Conservation (phyloP, 2,888 invertebrate genomes). For the Luperina testacea region DNA sequence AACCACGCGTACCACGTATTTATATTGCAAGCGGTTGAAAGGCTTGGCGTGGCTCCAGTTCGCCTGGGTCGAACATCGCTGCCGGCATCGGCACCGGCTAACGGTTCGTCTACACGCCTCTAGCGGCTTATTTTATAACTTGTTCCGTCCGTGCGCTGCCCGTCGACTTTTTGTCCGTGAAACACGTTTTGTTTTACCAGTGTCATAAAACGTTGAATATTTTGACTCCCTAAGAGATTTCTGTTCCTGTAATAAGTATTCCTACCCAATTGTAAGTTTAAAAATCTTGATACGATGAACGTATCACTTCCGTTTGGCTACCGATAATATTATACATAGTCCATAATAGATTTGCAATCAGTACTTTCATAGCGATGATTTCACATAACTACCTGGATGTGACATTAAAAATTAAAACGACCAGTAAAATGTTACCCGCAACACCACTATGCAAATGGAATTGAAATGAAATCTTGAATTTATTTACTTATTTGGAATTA, state of each 20-base stretch:
- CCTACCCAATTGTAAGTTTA: neutral
- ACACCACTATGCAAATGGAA: neutral
- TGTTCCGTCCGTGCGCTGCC: constrained; percentile 63
- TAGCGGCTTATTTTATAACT: constrained; percentile 72
- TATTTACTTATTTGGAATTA: neutral
- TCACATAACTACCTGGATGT: neutral
- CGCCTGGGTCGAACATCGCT: constrained; percentile 62
- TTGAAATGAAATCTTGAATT: neutral
- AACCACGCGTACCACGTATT: constrained; percentile 66
- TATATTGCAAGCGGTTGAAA: constrained; percentile 67
- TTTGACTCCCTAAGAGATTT: constrained; percentile 35
- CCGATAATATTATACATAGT: neutral
- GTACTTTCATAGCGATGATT: neutral
- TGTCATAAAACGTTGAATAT: constrained; percentile 57
- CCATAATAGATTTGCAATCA: neutral
- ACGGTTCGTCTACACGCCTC: constrained; percentile 63
- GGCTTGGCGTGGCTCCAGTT: constrained; percentile 68
- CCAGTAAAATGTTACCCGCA: neutral
- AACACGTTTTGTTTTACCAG: constrained; percentile 58
- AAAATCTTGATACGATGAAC: neutral
- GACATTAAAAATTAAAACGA: neutral
- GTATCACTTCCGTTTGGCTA: neutral
- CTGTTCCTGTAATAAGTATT: constrained; percentile 19
- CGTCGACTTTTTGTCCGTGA: constrained; percentile 59
- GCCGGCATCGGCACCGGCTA: constrained; percentile 57